Percentiles rank a stretch among this genome's conserved stretches.
These are phyloP conservation scores for Clarias platycephalus DNA, from an alignment of 2,797 vertebrate genomes.

Conservation along the genomic window DNA sequence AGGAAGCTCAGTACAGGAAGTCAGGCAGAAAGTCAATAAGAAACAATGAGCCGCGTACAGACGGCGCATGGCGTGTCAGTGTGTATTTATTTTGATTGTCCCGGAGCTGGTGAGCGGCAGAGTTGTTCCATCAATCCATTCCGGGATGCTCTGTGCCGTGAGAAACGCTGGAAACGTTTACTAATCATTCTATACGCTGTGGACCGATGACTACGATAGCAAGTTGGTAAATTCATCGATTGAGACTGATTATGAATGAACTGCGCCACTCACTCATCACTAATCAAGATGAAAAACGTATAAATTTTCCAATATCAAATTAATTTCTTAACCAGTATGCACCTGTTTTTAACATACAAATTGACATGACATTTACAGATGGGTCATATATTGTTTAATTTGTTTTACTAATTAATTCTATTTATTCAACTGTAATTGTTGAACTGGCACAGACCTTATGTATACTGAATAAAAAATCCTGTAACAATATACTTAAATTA, in stretches of 20 bases:
- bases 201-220: background rate
- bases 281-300: slow-evolving; percentile 3
- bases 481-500: too few species aligned
- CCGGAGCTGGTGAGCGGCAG: slow-evolving; percentile 17
- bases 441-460: background rate
- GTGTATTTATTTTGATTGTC: background rate
- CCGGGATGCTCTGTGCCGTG: background rate
- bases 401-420: background rate
- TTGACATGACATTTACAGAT: background rate
- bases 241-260: background rate
- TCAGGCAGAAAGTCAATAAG: slow-evolving; percentile 68
- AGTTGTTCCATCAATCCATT: background rate
- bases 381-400: background rate
- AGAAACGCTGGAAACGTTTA: slow-evolving; percentile 12
- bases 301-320: background rate
- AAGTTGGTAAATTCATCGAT: background rate
- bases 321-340: background rate
- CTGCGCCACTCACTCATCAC: background rate
- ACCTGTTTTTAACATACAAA: background rate
- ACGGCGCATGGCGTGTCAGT: background rate
- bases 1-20: slow-evolving; percentile 69
- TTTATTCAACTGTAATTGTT: background rate
- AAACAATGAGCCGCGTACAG: slow-evolving; percentile 53
- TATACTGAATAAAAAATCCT: too few species aligned
- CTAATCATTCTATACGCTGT: background rate